phyloP scores from a whole-genome alignment of 2,888 invertebrate genomes.

The Colostygia pectinataria region DNA sequence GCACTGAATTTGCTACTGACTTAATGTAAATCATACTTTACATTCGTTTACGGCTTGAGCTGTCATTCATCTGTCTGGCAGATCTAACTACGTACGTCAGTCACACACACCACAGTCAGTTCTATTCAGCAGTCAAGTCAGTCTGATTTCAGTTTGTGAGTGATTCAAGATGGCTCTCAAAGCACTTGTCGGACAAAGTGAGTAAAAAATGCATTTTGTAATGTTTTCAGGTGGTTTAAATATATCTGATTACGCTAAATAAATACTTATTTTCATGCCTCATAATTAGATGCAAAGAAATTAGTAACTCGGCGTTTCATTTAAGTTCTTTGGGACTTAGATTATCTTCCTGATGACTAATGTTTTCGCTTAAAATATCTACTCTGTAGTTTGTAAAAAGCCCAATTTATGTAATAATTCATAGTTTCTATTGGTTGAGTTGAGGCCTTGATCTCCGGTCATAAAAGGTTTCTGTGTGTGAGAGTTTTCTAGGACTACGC shows the following conservation, averaged over 20 bases:
- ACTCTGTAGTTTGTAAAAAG: too few species aligned
- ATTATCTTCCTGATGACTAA: slow-evolving; percentile 55
- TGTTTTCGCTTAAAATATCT: too few species aligned
- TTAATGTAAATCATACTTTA: too few species aligned
- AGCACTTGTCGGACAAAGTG: slow-evolving; percentile 93
- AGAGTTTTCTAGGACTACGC: too few species aligned
- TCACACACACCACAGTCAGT: not conserved
- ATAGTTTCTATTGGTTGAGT: too few species aligned
- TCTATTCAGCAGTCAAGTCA: too few species aligned
- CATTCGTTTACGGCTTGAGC: too few species aligned
- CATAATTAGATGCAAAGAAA: slow-evolving; percentile 2
- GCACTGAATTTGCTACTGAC: too few species aligned
- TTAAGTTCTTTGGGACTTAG: slow-evolving; percentile 2
- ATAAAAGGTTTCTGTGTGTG: too few species aligned
- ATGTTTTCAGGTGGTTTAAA: not conserved
- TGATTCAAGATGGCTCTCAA: slow-evolving; percentile 91
- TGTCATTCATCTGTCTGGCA: not conserved
- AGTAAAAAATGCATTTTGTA: slow-evolving; percentile 74
- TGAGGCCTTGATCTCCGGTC: too few species aligned
- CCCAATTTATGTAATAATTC: too few species aligned
- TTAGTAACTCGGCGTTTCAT: not conserved
- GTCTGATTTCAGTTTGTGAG: slow-evolving; percentile 51
- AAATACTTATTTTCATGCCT: not conserved
- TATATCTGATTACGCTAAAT: not conserved
- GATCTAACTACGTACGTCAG: not conserved